phyloP scores from a whole-genome alignment of 2,888 invertebrate species.

The Tipula vernalis region DNA sequence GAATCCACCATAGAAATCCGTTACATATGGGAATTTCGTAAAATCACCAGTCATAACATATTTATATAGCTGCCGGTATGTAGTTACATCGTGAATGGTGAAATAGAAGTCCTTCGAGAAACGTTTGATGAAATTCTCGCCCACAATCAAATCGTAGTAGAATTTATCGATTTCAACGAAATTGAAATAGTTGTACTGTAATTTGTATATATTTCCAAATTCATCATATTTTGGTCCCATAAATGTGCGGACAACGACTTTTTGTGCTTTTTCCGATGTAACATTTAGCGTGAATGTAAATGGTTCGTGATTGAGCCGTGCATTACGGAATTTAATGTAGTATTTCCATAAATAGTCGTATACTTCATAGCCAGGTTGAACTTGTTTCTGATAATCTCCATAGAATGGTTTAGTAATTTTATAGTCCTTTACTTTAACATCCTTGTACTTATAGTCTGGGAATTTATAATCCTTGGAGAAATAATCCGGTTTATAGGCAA shows the following conservation, averaged over 20 bases:
- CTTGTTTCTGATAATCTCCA: neutral
- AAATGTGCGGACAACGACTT: constrained; percentile 52
- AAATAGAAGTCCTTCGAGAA: constrained; percentile 52
- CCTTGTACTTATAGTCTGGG: neutral
- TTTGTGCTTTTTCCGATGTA: constrained; percentile 42
- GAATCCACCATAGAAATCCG: constrained; percentile 43
- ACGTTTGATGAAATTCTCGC: constrained; percentile 41
- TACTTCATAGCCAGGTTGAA: neutral
- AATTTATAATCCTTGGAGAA: neutral
- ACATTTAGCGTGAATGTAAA: constrained; percentile 47
- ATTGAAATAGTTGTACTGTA: constrained; percentile 47
- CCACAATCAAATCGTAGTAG: constrained; percentile 44
- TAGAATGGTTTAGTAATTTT: neutral
- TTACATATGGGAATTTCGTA: constrained; percentile 35
- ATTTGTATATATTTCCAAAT: constrained; percentile 39
- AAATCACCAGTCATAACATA: constrained; percentile 35
- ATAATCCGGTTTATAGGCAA: constrained; percentile 19
- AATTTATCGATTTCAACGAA: constrained; percentile 56
- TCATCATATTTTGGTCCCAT: constrained; percentile 57
- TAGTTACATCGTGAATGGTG: constrained; percentile 47
- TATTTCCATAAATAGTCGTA: neutral
- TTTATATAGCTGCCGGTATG: constrained; percentile 36
- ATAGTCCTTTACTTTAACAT: neutral
- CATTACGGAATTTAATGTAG: constrained; percentile 42
- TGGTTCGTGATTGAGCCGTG: constrained; percentile 51